A percentile compares a stretch with the other conserved stretches of the same genome.
Conservation (phyloP, 2,888 invertebrate genomes). For the Stomorhina lunata region DNA sequence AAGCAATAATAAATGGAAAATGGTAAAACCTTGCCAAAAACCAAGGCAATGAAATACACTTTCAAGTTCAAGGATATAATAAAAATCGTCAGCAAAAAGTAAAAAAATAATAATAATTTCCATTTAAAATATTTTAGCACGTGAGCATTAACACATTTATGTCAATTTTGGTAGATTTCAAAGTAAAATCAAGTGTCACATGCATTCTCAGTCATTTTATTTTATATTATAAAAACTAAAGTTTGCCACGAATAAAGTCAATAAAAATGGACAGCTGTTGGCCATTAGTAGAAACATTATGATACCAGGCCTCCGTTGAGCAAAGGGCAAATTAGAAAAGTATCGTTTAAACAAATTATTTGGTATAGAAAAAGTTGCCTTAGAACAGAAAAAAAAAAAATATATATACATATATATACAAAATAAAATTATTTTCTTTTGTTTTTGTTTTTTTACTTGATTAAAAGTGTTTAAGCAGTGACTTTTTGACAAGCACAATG, state of each 20-base stretch:
- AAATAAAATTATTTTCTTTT: no score
- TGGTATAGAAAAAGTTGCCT: neutral
- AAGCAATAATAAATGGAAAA: neutral
- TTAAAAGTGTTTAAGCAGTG: neutral
- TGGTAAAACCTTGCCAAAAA: neutral
- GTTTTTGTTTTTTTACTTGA: no score
- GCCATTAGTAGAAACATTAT: conserved; percentile 24
- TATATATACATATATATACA: neutral
- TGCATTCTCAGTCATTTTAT: neutral
- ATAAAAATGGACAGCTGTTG: conserved; percentile 12
- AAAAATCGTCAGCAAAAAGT: conserved; percentile 3
- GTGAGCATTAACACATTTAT: conserved; percentile 39
- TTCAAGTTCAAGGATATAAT: conserved; percentile 52
- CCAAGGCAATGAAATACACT: neutral
- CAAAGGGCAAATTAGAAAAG: neutral
- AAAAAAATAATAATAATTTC: neutral
- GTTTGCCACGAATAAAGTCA: conserved; percentile 11
- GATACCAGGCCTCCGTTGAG: neutral
- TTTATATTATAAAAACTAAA: neutral
- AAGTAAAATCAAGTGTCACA: neutral
- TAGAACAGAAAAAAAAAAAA: neutral
- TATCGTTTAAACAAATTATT: neutral
- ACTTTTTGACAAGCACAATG: neutral
- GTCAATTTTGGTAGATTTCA: neutral
- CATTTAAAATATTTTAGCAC: conserved; percentile 47